Base-by-base conservation (phyloP, 1,140 invertebrate genomes). In the Harpegnathos saltator region DNA sequence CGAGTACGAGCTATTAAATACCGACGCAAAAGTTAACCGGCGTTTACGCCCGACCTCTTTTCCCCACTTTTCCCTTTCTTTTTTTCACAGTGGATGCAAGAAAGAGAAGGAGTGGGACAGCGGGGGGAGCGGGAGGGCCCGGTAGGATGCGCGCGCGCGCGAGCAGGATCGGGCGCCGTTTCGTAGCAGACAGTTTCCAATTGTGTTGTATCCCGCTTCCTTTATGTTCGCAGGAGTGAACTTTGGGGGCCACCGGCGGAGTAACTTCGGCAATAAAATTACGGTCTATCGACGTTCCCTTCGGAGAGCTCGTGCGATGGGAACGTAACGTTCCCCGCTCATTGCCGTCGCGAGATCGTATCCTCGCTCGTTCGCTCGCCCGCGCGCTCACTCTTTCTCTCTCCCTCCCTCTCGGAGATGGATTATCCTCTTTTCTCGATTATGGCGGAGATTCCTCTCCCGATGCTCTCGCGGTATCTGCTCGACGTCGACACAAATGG, bases 201-300 rank as follows among this genome's bases (percentile, higher is more conserved):
- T 80, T 71, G 75, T 80, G 63, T 80, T 80, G 75, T 80, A 80
- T 80, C 54, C 33, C 14, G 33, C 33, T 69, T 58, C 65, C 75
- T 80, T 80, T 80, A 71, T 80, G 52, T 80, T 80, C 68, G 52
- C 75, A n/a, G 24, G 54, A 80, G 52, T 80, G 75, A 80, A 80
- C 65, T 80, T 80, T 44, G 75, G 65, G n/a, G 33, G 38, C 65
- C 65, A 69, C 65, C n/a, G 66, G 5, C 73, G 59, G 26, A 52
- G 44, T 80, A 83, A 86, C 81, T 86, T 87, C n/a, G 84, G 65
- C 85, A 87, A 87, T 73, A 85, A 87, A 87, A 86, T 87, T 87
- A 87, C 72, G 65, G 72, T 86, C 75, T 86, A 87, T 86, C 85
- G 84, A 73, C 72, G 80, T 87, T 87, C 85, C 71, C 71, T 73